Percentiles rank a stretch among this genome's conserved stretches.
Conservation (phyloP, 1,140 invertebrate species). For the Zaprionus vittiger region DNA sequence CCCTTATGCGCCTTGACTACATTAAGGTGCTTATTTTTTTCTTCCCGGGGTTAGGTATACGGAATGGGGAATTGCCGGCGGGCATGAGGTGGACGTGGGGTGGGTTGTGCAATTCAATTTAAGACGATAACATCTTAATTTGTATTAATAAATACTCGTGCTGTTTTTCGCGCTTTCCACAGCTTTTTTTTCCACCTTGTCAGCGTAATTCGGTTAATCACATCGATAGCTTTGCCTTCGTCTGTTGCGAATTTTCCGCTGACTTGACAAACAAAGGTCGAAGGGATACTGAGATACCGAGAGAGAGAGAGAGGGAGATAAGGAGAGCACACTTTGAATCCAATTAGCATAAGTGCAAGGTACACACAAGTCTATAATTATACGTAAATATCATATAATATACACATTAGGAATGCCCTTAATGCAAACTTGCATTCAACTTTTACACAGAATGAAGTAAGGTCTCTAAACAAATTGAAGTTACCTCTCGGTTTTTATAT, state of each 20-base stretch:
- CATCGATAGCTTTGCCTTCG: conserved; percentile 15
- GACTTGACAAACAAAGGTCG: not conserved
- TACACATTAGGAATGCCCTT: not conserved
- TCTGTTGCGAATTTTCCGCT: conserved; percentile 1
- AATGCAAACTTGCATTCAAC: not conserved
- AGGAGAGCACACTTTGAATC: not conserved
- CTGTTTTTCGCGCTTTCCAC: conserved; percentile 29
- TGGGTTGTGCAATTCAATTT: conserved; percentile 66
- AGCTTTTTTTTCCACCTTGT: conserved; percentile 31
- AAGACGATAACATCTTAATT: conserved; percentile 79
- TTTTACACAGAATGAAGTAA: not conserved
- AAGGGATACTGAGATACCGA: not conserved
- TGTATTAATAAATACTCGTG: conserved; percentile 75
- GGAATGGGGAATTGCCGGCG: not conserved
- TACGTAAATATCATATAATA: not conserved
- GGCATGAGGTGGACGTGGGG: not conserved
- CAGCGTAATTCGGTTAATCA: conserved; percentile 50
- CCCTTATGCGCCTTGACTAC: conserved; percentile 52
- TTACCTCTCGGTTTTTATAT: too few species aligned
- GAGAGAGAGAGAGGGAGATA: not conserved
- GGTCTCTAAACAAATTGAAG: too few species aligned
- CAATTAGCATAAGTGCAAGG: conserved; percentile 11
- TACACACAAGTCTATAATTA: conserved; percentile 4
- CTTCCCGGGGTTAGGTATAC: not conserved
- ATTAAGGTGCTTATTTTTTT: conserved; percentile 72